Evolutionary conservation across 1,140 invertebrate genomes (phyloP), one percentile per base, ranked within the genome.

Genomic region (Drosophila biarmipes): DNA sequence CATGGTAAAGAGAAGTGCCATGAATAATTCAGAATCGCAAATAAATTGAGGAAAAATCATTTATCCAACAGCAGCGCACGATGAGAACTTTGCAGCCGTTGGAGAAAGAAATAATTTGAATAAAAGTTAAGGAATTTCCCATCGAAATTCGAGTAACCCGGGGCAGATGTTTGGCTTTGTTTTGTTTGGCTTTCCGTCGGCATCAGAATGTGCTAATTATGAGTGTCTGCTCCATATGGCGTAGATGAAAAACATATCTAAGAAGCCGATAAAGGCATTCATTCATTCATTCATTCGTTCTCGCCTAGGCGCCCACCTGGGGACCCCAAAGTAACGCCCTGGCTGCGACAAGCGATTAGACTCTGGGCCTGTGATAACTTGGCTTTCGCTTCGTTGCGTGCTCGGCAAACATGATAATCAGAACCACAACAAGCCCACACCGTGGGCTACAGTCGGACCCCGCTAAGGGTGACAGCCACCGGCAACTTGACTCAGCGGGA

Each of bases 1-100:
- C 24, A 24, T 34, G 48, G 10, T 51, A 34, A 61, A 38, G 19
- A 55, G 72, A 45, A 77, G 48, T 61, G 27, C n/a, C 45, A 85
- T 85, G 78, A 85, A 85, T 86, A 67, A 86, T 85, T 86, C 73
- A 82, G 34, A 54, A 29, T 56, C 14, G 24, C 46, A 17, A 46
- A 27, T 48, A 57, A 43, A 77, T 66, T 66, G 51, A 61, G 54
- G 40, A 15, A 77, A 85, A 78, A 66, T 86, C 77, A 86, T 84
- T 85, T 86, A 73, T 57, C 57, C 81, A 42, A 56, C 46, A 66
- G 17, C 59, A 38, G 17, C 42, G 24, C 19, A 53, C 27, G 56
- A 11, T 43, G n/a, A 62, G 27, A 34, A 27, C 58, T 37, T 6
- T 45, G 49, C 66, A 64, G 29, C n/a, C 42, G 43, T 42, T 29